These are phyloP conservation scores for Ormyrus nitidulus DNA, from an alignment of 2,888 invertebrate species.

Conservation along the genomic window DNA sequence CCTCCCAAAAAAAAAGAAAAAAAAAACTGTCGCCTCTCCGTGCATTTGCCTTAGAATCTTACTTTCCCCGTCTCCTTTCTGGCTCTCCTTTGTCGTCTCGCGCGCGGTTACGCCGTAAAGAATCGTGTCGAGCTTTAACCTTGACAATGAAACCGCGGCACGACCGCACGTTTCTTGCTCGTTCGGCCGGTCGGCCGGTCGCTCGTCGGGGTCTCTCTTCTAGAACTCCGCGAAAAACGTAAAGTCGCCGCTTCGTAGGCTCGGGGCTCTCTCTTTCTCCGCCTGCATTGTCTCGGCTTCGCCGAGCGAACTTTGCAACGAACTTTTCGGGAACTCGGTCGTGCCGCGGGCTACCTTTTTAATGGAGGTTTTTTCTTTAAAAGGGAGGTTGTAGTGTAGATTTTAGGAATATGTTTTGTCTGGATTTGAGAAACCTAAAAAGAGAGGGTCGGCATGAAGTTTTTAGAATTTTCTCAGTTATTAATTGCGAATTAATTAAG, in stretches of 20 bases:
- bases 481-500: too few relatives aligned
- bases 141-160: conserved; percentile 62
- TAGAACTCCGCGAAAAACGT: too few relatives aligned
- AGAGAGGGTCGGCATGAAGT: too few relatives aligned
- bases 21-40: neutral
- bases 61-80: conserved; percentile 16
- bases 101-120: conserved; percentile 53
- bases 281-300: neutral
- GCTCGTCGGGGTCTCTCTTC: too few relatives aligned
- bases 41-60: conserved; percentile 13
- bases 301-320: neutral
- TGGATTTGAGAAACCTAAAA: too few relatives aligned
- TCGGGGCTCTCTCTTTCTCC: neutral
- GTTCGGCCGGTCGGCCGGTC: neutral
- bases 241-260: too few relatives aligned
- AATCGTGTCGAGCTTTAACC: conserved; percentile 59
- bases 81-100: conserved; percentile 32
- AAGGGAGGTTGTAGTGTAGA: too few relatives aligned
- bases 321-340: too few relatives aligned
- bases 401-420: too few relatives aligned
- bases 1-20: neutral
- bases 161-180: conserved; percentile 44
- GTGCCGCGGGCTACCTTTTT: too few relatives aligned
- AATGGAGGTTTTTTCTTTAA: too few relatives aligned
- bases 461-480: too few relatives aligned